A percentile compares a stretch with the other conserved stretches of the same genome.
These are phyloP conservation scores for Oryzias celebensis DNA, from an alignment of 2,113 vertebrate species.

Conservation along the genomic window DNA sequence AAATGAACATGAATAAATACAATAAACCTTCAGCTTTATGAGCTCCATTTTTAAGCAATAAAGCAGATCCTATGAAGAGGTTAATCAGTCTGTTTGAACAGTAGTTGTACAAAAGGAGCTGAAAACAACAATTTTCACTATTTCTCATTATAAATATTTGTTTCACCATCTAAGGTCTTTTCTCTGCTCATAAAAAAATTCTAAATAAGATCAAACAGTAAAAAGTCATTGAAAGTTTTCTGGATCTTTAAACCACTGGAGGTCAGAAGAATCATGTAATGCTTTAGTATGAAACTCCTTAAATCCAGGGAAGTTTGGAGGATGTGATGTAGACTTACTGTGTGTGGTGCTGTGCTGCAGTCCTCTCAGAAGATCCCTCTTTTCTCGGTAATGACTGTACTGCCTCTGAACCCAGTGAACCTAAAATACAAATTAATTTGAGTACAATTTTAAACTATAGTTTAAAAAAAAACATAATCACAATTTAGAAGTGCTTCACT, in stretches of 20 bases:
- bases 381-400: slow-evolving; percentile 45
- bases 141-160: background rate
- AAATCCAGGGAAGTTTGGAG: too few relatives aligned
- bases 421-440: slow-evolving; percentile 15
- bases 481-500: background rate
- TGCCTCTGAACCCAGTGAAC: slow-evolving; percentile 60
- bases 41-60: too few relatives aligned
- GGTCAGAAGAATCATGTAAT: too few relatives aligned
- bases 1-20: background rate
- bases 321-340: slow-evolving; percentile 26
- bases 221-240: too few relatives aligned
- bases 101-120: background rate
- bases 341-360: background rate
- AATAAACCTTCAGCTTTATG: background rate
- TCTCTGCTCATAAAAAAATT: too few relatives aligned
- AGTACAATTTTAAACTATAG: background rate
- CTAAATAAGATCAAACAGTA: too few relatives aligned
- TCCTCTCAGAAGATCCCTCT: slow-evolving; percentile 25
- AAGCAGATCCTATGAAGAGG: background rate
- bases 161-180: too few relatives aligned
- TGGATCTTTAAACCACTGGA: too few relatives aligned
- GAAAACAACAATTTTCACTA: background rate
- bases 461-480: background rate
- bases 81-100: background rate
- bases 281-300: too few relatives aligned